Conservation (phyloP, 2,888 invertebrate species). For the Siphlonurus alternatus region DNA sequence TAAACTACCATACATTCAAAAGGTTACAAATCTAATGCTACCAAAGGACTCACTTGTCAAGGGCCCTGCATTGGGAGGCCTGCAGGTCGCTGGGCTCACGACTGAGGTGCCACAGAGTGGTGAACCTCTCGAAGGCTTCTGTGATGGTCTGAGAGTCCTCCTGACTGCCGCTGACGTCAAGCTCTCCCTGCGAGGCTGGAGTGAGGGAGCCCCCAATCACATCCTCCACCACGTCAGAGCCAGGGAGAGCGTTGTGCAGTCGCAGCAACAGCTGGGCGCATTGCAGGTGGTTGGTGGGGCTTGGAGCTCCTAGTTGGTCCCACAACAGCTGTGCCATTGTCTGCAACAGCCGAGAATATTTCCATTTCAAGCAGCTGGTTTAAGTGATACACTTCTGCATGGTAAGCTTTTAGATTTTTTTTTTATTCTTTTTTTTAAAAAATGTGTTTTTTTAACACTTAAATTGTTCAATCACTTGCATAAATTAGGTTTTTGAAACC, state of each 20-base stretch:
- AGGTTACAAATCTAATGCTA: conserved; percentile 1
- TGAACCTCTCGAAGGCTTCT: conserved; percentile 45
- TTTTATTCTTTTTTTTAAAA: no score
- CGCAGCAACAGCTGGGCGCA: conserved; percentile 57
- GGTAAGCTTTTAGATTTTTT: no score
- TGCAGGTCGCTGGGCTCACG: conserved; percentile 29
- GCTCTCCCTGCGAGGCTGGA: conserved; percentile 21
- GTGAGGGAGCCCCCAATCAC: conserved; percentile 39
- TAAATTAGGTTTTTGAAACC: no score
- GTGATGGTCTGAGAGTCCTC: background rate
- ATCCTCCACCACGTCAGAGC: conserved; percentile 47
- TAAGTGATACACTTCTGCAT: no score
- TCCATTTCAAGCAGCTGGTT: no score
- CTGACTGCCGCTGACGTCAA: background rate
- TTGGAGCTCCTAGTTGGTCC: conserved; percentile 44
- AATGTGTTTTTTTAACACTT: no score
- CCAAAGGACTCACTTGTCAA: conserved; percentile 36
- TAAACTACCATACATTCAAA: no score
- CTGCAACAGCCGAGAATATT: conserved; percentile 24
- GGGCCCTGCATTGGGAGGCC: conserved; percentile 30
- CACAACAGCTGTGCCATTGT: conserved; percentile 50
- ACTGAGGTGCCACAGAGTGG: conserved; percentile 59
- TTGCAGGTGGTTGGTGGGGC: conserved; percentile 36
- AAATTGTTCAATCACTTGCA: no score
- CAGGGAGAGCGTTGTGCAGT: conserved; percentile 49